These are phyloP conservation scores for Calidris pugnax DNA, from an alignment of 2,113 vertebrate genomes.

Conservation along the genomic window DNA sequence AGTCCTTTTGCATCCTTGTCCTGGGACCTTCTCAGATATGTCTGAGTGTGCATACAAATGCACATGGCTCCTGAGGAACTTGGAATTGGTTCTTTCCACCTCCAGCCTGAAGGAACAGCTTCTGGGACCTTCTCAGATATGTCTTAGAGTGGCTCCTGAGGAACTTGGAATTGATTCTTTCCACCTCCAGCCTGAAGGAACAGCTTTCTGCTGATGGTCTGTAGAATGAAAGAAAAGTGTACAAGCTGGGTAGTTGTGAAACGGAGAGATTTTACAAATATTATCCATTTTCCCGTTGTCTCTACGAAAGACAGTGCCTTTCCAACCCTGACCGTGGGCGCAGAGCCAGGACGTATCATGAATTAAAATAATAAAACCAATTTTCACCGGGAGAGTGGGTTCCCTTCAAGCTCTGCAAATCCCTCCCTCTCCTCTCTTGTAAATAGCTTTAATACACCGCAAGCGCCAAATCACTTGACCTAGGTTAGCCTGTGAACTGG, in stretches of 20 bases:
- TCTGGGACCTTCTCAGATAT: not conserved
- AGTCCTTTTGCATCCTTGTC: not conserved
- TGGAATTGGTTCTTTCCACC: not conserved
- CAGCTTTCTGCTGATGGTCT: not conserved
- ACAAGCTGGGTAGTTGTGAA: not conserved
- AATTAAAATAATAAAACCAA: not conserved
- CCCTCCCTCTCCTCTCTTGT: slow-evolving; percentile 55
- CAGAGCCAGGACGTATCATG: not conserved
- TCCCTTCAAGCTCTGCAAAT: slow-evolving; percentile 44
- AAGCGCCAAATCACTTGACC: slow-evolving; percentile 91
- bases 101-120: not conserved
- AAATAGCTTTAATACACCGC: slow-evolving; percentile 83
- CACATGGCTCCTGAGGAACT: not conserved
- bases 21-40: not conserved
- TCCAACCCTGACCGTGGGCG: not conserved
- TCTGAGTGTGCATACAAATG: too few species aligned
- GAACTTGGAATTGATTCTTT: not conserved
- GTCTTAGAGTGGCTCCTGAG: not conserved
- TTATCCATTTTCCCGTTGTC: not conserved
- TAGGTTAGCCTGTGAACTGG: slow-evolving; percentile 74
- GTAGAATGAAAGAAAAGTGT: accelerated
- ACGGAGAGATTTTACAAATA: not conserved
- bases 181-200: not conserved
- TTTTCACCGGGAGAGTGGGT: not conserved
- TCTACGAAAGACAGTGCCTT: not conserved